Evolutionary conservation across 2,113 vertebrate species (phyloP), one percentile per base, ranked within the genome.

Genomic region (Cyanoramphus novaezelandiae): DNA sequence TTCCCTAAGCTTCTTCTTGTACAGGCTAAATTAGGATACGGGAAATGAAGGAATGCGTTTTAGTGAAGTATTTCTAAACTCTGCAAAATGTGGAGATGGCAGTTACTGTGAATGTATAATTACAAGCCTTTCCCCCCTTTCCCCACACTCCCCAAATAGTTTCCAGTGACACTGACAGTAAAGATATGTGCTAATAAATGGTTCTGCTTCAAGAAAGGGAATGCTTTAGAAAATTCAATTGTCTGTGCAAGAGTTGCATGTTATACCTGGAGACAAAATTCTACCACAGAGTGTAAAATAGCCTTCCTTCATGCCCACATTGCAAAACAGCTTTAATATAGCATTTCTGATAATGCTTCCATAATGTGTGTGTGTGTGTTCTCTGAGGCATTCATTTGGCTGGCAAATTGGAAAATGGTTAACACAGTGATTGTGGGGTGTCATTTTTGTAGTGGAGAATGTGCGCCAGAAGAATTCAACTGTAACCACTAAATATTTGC

Each of bases 401-500:
- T 97, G 94, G 95, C 95, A 96, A 94, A 93, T 94, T 93, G 96
- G 96, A 97, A 98, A 97, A 98, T 95, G 88, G 97, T 98, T 98
- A 98, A 98, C 97, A 97, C 94, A 97, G 79, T 95, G 93, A 97
- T 97, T 97, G 97, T 93, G 91, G 96, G 94, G 88, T 97, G 97
- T 97, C 96, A 88, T 97, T 97, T 97, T 96, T 98, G 78, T 97
- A 97, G 95, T 97, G 96, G 95, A 96, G 97, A 97, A 95, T 97
- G 95, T 97, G 97, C 97, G 96, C 93, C 97, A 98, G 95, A 98
- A 98, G 96, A 98, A 97, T 93, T 98, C 97, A 98, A 95, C 96
- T 95, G 89, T 96, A 97, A 98, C 98, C 98, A 98, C 95, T 97
- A 97, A 97, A 97, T 97, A 98, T 98, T 98, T 97, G 97, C 95